phyloP scores from a whole-genome alignment of 92 coral and sea anemone genomes.

The Porites divaricata region DNA sequence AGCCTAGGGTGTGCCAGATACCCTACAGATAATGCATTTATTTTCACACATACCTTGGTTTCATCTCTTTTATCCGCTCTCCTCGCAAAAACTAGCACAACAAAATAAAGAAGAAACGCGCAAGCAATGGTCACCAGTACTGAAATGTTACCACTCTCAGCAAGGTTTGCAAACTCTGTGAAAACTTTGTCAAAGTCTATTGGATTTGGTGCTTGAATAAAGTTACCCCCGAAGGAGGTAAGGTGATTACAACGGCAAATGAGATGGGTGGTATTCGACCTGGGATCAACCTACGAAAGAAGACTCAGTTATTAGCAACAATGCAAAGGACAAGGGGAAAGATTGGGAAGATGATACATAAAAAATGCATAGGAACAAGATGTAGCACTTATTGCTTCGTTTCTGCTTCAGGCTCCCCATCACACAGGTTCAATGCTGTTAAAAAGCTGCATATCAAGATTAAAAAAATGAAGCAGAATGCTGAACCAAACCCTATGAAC shows the following conservation, averaged over 20 bases:
- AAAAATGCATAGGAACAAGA: too few species aligned
- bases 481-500: too few species aligned
- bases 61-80: conserved; percentile 45
- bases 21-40: neutral
- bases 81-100: conserved; percentile 42
- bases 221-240: conserved; percentile 45
- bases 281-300: conserved; percentile 28
- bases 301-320: neutral
- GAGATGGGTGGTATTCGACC: conserved; percentile 25
- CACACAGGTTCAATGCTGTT: too few species aligned
- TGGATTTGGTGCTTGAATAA: conserved; percentile 50
- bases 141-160: conserved; percentile 39
- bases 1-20: neutral
- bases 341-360: too few species aligned
- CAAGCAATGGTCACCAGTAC: conserved; percentile 40
- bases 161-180: conserved; percentile 25
- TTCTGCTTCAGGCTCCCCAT: too few species aligned
- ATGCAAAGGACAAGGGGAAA: too few species aligned
- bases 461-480: too few species aligned
- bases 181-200: conserved; percentile 53
- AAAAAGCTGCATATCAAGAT: too few species aligned
- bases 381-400: too few species aligned
- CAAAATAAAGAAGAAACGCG: conserved; percentile 26
- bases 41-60: conserved; percentile 14
- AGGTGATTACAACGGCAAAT: conserved; percentile 43